Base-by-base conservation (phyloP, 2,888 invertebrate species). In the Tetheella fluctuosa region DNA sequence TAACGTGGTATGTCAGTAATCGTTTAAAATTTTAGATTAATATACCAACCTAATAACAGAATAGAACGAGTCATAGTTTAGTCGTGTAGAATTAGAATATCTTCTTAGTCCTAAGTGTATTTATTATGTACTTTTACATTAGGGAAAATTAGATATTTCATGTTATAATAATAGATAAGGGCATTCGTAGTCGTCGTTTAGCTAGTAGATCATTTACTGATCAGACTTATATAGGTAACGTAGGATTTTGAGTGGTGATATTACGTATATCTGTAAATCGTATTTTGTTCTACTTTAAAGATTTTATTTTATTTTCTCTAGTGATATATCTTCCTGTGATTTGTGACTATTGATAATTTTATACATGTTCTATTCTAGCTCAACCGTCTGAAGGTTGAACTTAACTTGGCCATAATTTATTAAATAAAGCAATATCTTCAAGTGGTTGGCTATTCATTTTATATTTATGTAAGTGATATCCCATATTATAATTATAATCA, bases 311-410 rank as follows among this genome's bases (percentile, higher is more conserved):
- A 86, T 79, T 86, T 2, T 76, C 77, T 84, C 80, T 84, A 87
- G 86, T 81, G 79, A 84, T 82, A 81, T 80, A 89, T 81, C 85
- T 90, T 91, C 89, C 90, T 91, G 91, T 91, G 90, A 91, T 91
- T 90, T 85, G 83, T 89, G 85, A 88, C 86, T 90, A 88, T 86
- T 88, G 76, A 86, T 88, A 88, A 88, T 90, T 91, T 90, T 91
- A 85, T 90, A 91, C 89, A 80, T 83, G 83, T 86, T 86, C 79
- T 89, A 89, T 86, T 86, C 79, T 89, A 89, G 88, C 87, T 91
- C 87, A 89, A 89, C 80, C 76, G 76, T 82, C 74, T 80, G 74
- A 84, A 84, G 81, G 82, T 88, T 84, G 77, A 82, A 86, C 83
- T 86, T 85, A 76, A 86, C 80, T 85, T 85, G 89, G 90, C 90